Conservation (phyloP, 2,797 vertebrate genomes). For the Halcyon smyrnensis region DNA sequence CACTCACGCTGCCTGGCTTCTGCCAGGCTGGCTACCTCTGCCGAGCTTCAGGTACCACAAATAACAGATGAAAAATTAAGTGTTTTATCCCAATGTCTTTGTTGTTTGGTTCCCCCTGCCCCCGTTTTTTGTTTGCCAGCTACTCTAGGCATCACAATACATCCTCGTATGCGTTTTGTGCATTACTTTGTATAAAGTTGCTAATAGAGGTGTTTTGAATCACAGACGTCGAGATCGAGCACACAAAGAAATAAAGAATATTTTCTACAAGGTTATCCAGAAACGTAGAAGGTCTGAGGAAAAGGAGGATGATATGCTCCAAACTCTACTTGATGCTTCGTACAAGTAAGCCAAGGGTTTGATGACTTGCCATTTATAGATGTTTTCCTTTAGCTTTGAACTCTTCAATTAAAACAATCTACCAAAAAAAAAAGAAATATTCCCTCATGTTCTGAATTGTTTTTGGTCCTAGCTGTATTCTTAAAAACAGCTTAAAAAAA, state of each 20-base stretch:
- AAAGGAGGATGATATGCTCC: conserved; percentile 91
- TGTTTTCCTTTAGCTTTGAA: background rate
- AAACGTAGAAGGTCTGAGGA: conserved; percentile 86
- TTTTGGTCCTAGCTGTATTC: background rate
- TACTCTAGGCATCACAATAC: background rate
- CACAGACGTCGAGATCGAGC: conserved; percentile 90
- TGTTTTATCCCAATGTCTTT: background rate
- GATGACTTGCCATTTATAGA: background rate
- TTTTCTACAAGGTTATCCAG: conserved; percentile 93
- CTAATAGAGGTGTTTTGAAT: background rate
- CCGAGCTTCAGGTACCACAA: conserved; percentile 93
- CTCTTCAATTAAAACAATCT: background rate
- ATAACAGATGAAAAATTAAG: background rate
- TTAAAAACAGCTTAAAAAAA: background rate
- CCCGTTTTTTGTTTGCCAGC: background rate
- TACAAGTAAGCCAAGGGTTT: conserved; percentile 88
- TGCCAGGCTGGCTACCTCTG: conserved; percentile 94
- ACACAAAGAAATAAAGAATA: conserved; percentile 92
- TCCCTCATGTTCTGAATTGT: background rate
- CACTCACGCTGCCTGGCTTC: conserved; percentile 93
- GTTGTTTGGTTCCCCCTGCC: background rate
- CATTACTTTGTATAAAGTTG: background rate
- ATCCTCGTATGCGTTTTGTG: background rate
- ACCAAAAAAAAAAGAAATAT: background rate
- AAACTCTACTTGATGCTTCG: conserved; percentile 92